phyloP scores from a whole-genome alignment of 2,797 vertebrate genomes.

The Propithecus deckenii region DNA sequence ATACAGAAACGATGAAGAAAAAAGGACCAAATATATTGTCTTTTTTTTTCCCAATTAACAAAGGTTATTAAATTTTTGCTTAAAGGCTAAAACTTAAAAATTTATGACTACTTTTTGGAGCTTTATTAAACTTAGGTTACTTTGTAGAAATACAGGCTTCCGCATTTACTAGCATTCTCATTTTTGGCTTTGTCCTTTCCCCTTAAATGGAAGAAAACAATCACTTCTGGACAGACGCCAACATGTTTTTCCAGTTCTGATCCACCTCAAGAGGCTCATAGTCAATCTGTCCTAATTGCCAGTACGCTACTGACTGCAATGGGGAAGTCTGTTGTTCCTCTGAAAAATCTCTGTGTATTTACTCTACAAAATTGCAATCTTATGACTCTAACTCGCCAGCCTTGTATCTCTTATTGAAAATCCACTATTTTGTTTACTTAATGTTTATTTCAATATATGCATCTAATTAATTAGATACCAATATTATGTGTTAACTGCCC shows the following conservation, averaged over 20 bases:
- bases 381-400: not conserved
- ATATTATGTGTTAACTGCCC: not conserved
- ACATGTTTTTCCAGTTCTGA: not conserved
- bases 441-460: not conserved
- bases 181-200: not conserved
- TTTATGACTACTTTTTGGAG: not conserved
- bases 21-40: not conserved
- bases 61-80: not conserved
- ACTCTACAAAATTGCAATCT: not conserved
- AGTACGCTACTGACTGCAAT: not conserved
- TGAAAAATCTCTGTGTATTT: not conserved
- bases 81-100: slow-evolving; percentile 2
- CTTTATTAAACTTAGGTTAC: not conserved
- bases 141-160: not conserved
- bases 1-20: not conserved
- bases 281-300: not conserved
- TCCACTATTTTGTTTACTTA: not conserved
- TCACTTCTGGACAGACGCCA: not conserved
- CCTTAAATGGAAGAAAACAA: not conserved
- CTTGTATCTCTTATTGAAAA: not conserved
- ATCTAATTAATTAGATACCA: not conserved
- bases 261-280: not conserved
- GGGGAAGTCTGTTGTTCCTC: not conserved
- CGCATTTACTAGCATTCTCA: not conserved
- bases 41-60: not conserved